Conservation (phyloP, 2,888 invertebrate genomes). For the Tillus elongatus region DNA sequence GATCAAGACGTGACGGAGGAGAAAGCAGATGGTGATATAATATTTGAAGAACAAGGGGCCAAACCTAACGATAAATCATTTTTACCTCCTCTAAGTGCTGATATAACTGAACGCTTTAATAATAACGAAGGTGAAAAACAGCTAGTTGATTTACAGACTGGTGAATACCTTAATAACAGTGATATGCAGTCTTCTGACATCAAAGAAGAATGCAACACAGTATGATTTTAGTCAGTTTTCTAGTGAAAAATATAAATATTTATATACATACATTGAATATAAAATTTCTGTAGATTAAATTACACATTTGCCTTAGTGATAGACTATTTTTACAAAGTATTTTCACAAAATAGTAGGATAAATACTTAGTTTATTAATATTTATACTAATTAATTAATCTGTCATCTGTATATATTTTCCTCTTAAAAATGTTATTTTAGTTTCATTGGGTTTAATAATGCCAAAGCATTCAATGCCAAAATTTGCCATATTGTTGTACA, state of each 20-base stretch:
- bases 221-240: constrained; percentile 26
- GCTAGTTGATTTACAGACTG: constrained; percentile 39
- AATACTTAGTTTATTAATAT: not conserved
- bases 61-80: constrained; percentile 25
- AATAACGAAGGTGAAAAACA: constrained; percentile 39
- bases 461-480: constrained; percentile 45
- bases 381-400: constrained; percentile 11
- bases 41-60: constrained; percentile 30
- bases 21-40: constrained; percentile 21
- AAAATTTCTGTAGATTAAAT: constrained; percentile 16
- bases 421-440: constrained; percentile 22
- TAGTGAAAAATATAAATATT: constrained; percentile 1
- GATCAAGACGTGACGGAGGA: constrained; percentile 37
- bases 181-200: too few species aligned
- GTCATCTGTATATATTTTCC: constrained; percentile 27
- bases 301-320: constrained; percentile 26
- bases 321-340: constrained; percentile 41
- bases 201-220: constrained; percentile 24
- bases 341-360: not conserved
- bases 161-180: constrained; percentile 28
- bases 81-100: constrained; percentile 27
- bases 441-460: constrained; percentile 38
- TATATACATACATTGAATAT: constrained; percentile 1
- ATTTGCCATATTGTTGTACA: constrained; percentile 41
- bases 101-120: constrained; percentile 32